Evolutionary conservation across 2,888 invertebrate genomes (phyloP), one percentile per base, ranked within the genome.

Genomic region (Drosophila differens): DNA sequence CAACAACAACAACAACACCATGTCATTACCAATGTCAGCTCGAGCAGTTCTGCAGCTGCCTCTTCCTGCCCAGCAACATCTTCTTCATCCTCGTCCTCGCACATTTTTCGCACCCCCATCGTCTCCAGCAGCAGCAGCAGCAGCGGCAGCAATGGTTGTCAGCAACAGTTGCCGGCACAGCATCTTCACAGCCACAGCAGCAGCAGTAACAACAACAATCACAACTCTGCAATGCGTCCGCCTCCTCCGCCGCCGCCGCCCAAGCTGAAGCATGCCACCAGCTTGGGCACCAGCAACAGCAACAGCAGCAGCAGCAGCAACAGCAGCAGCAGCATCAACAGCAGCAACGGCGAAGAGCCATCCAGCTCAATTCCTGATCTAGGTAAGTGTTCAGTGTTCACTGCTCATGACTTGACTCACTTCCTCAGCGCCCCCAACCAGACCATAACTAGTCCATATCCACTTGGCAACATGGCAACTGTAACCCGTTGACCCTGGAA

Each of bases 281-380:
- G 79, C 83, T 35, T 86, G 28, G 61, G 74, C 44, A 82, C 73
- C 62, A 74, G 69, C 68, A 64, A 7, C 54, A 67, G 10, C 67
- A 57, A 6, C 61, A 62, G 1, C 47, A 64, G 6, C 55, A 59
- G 0, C 52, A 52, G 3, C 59, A 52, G 7, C 51, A 78, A 55
- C 47, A 68, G 57, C 51, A 60, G 44, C 57, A 58, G 35, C 52
- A 68, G 12, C 62, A 63, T 28, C 60, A 69, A 9, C 74, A 70
- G 52, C 81, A 79, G 66, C 73, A 78, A 77, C 55, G 74, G 80
- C 67, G 97, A 97, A 94, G 97, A 97, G 93, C 97, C 97, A 16
- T 96, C 97, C 83, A 97, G 97, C 94, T 97, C 97, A 87, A 97
- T 97, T 93, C 97, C 97, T 81, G 97, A 97, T 95, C 95, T 97